Conservation (phyloP, 2,113 vertebrate genomes). For the Nothobranchius kuhntae region DNA sequence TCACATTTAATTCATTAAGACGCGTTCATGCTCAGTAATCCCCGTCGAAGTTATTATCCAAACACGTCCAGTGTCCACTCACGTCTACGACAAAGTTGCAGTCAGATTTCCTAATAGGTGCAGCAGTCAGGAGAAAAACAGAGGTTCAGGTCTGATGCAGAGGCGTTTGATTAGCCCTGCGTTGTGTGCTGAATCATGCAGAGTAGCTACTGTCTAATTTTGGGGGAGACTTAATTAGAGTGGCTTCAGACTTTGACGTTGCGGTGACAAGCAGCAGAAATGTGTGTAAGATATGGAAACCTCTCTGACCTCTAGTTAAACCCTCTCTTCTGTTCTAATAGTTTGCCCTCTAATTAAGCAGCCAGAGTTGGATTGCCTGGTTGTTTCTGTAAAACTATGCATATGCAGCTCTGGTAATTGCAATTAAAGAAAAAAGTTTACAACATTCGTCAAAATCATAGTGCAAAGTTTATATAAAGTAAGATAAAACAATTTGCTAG, state of each 20-base stretch:
- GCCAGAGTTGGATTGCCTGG: constrained; percentile 54
- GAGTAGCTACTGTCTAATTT: constrained; percentile 46
- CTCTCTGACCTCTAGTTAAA: constrained; percentile 74
- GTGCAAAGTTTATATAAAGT: constrained; percentile 3
- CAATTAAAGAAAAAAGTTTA: constrained; percentile 43
- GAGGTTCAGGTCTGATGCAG: constrained; percentile 56
- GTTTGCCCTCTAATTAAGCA: constrained; percentile 76
- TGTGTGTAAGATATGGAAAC: constrained; percentile 70
- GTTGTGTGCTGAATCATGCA: constrained; percentile 73
- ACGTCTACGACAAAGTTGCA: constrained; percentile 37
- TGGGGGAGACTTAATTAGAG: constrained; percentile 73
- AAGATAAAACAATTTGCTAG: no score
- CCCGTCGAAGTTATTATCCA: background rate
- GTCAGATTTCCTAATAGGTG: constrained; percentile 31
- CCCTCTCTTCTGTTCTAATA: constrained; percentile 61
- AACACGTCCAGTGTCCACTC: constrained; percentile 20
- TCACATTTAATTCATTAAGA: constrained; percentile 8
- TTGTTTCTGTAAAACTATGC: constrained; percentile 47
- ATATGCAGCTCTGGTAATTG: constrained; percentile 62
- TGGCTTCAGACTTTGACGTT: constrained; percentile 73
- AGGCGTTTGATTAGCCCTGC: constrained; percentile 65
- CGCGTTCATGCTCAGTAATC: background rate
- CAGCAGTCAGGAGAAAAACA: constrained; percentile 47
- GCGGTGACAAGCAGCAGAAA: constrained; percentile 73
- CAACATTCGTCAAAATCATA: constrained; percentile 31